phyloP scores from a whole-genome alignment of 2,113 vertebrate species.

The Ardeotis arabs region DNA sequence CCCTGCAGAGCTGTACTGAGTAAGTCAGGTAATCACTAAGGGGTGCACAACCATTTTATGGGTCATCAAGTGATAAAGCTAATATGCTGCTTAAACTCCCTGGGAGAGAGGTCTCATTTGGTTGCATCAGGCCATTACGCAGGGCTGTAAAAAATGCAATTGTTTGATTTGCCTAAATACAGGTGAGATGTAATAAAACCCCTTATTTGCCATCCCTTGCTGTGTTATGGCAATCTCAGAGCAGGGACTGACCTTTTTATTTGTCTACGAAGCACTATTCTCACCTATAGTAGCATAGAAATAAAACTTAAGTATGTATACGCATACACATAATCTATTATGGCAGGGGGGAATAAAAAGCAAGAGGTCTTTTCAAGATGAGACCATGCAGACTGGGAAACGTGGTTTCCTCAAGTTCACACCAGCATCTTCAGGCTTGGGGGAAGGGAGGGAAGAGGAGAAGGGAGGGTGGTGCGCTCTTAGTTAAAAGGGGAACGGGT shows the following conservation, averaged over 20 bases:
- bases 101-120: constrained; percentile 36
- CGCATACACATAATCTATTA: not conserved
- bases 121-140: constrained; percentile 29
- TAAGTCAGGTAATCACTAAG: constrained; percentile 76
- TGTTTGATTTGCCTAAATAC: constrained; percentile 70
- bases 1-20: constrained; percentile 55
- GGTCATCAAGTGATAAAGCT: constrained; percentile 69
- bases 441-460: not conserved
- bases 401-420: not conserved
- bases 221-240: constrained; percentile 43
- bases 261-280: not conserved
- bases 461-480: fast-evolving
- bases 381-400: not conserved
- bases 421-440: not conserved
- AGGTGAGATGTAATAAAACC: constrained; percentile 61
- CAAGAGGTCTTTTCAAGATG: not conserved
- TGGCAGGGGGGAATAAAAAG: not conserved
- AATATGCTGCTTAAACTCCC: constrained; percentile 53
- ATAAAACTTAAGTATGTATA: constrained; percentile 37
- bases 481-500: not conserved
- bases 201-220: constrained; percentile 49
- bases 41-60: constrained; percentile 70
- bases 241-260: constrained; percentile 48
- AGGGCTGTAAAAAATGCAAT: constrained; percentile 60
- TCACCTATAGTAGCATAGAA: not conserved